Conservation (phyloP, 1,140 invertebrate species). For the Archegozetes longisetosus region DNA sequence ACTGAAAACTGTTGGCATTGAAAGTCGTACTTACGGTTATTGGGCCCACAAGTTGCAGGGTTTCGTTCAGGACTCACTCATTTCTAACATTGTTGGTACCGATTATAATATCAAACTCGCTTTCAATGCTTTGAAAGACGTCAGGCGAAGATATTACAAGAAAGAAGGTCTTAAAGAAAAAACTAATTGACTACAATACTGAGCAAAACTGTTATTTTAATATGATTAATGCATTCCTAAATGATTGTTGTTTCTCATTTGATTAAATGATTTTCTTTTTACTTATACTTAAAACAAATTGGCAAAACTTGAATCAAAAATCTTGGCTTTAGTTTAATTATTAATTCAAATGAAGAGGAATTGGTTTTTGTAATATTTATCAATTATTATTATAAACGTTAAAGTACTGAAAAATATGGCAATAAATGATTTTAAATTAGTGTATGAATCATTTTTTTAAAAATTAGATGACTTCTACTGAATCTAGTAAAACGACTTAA, state of each 20-base stretch:
- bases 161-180: slow-evolving; percentile 12
- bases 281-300: not conserved
- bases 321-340: not conserved
- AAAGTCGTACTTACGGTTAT: slow-evolving; percentile 56
- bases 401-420: too few relatives aligned
- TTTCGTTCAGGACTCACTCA: slow-evolving; percentile 9
- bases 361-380: not conserved
- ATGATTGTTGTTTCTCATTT: not conserved
- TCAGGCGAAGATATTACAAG: slow-evolving; percentile 12
- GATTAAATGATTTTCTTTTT: not conserved
- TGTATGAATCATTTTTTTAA: too few relatives aligned
- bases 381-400: not conserved
- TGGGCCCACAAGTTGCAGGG: slow-evolving; percentile 28
- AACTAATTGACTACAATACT: not conserved
- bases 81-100: not conserved
- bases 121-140: slow-evolving; percentile 14
- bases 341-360: not conserved
- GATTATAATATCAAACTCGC: slow-evolving; percentile 13
- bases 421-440: too few relatives aligned
- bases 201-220: not conserved
- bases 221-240: not conserved
- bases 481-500: too few relatives aligned
- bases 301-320: too few relatives aligned
- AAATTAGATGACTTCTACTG: too few relatives aligned
- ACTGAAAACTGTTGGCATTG: slow-evolving; percentile 55